Base-by-base conservation (phyloP, 2,797 vertebrate genomes). In the Catamblyrhynchus diadema region DNA sequence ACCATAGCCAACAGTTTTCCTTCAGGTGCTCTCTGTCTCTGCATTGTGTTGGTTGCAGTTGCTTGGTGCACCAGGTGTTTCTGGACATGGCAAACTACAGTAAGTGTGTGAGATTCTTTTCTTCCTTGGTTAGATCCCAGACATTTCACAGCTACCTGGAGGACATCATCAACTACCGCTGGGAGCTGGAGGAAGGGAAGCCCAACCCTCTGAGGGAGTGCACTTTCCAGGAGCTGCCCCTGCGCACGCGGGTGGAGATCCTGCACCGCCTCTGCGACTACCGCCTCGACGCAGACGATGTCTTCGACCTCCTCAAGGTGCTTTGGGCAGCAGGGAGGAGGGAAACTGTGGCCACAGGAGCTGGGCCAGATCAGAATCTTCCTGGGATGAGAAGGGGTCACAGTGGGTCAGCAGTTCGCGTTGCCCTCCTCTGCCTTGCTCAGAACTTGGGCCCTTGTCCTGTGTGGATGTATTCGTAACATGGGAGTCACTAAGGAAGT, bases 301-400 rank as follows among this genome's bases (percentile, higher is more conserved):
- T 99, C 95, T 99, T 99, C 8, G 99, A 99, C 94, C 98, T 99
- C 79, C 99, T 99, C 53, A 99, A 99, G 99, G 99, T 99, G 97
- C 44, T 80, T 95, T 95, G 84, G 65, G 88, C 28, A 62, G 37
- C 30, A 37, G 82, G 59, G n/a, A 45, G n/a, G 16, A 32, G 72
- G 32, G 20, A 39, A 64, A 61, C 7, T 6, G 20, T 6, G 23
- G 24, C 24, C 4, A 2, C 30, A 27, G 50, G 41, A 88, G 45
- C 78, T 67, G 61, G 60, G 67, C 33, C 35, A 39, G 62, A 51
- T 56, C 48, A 41, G 39, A 56, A 72, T 54, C 42, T 51, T 44
- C 14, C 47, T 77, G 69, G 59, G 28, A 62, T 8, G 30, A 48
- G 86, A 41, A 73, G 7, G 27, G 53, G 33, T 47, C 39, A 33